phyloP scores from a whole-genome alignment of 1,140 invertebrate species.

The Drosophila biarmipes region DNA sequence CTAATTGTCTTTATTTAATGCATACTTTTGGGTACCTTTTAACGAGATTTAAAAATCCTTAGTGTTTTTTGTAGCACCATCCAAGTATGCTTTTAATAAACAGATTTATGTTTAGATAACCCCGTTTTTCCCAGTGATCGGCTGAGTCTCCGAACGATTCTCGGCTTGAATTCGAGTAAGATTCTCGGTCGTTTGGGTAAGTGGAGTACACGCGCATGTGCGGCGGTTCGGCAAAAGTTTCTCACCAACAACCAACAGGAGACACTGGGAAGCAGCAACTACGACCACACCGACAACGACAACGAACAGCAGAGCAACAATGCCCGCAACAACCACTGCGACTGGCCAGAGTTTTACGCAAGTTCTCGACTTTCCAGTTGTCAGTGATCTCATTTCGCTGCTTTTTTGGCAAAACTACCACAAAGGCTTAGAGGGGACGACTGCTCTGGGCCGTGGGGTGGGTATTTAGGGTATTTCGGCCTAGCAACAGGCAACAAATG shows the following conservation, averaged over 20 bases:
- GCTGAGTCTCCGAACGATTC: neutral
- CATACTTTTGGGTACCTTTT: too few relatives aligned
- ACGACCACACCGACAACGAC: neutral
- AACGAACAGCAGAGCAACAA: neutral
- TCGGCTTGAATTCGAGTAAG: constrained; percentile 26
- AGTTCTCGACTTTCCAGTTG: constrained; percentile 49
- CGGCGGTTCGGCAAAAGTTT: constrained; percentile 45
- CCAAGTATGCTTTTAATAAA: too few relatives aligned
- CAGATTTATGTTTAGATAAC: neutral
- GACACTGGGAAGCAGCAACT: constrained; percentile 12
- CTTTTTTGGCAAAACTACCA: constrained; percentile 45
- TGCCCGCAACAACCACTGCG: neutral
- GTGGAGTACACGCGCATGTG: constrained; percentile 42
- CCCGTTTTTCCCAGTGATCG: neutral
- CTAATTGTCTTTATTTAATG: too few relatives aligned
- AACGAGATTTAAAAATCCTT: too few relatives aligned
- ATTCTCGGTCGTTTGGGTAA: constrained; percentile 31
- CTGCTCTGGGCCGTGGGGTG: neutral
- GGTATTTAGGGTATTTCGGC: constrained; percentile 32
- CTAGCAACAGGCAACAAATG: constrained; percentile 59
- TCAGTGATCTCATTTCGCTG: constrained; percentile 49
- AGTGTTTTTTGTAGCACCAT: too few relatives aligned
- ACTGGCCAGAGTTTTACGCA: constrained; percentile 28
- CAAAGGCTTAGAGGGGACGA: constrained; percentile 36
- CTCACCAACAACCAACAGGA: constrained; percentile 38